Evolutionary conservation across 2,888 invertebrate species (phyloP).

Genomic region (Ichneumon xanthorius): DNA sequence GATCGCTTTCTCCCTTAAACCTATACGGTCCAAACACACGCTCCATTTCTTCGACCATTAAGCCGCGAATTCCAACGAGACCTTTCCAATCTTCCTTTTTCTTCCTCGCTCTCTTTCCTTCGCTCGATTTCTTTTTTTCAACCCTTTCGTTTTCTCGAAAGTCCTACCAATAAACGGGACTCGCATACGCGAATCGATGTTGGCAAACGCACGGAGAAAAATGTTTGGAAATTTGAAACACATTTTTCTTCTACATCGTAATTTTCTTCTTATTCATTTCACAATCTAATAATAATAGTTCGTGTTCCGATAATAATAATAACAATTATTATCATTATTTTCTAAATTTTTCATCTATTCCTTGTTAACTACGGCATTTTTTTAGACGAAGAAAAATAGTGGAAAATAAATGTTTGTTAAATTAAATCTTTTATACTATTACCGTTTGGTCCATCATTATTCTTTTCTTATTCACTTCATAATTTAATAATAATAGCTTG

Average conservation of each 20-base stretch:
- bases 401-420: too few relatives aligned
- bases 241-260: not conserved
- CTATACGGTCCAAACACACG: constrained; percentile 2
- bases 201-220: not conserved
- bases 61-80: constrained; percentile 44
- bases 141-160: not conserved
- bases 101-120: not conserved
- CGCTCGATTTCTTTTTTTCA: not conserved
- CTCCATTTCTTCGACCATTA: constrained; percentile 45
- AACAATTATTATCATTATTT: too few relatives aligned
- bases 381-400: too few relatives aligned
- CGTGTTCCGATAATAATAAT: too few relatives aligned
- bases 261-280: too few relatives aligned
- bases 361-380: too few relatives aligned
- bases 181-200: not conserved
- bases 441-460: too few relatives aligned
- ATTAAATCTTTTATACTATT: too few relatives aligned
- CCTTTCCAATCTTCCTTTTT: not conserved
- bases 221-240: not conserved
- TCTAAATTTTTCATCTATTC: too few relatives aligned
- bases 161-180: not conserved
- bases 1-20: constrained; percentile 49
- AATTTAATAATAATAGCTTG: too few relatives aligned
- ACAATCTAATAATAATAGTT: too few relatives aligned
- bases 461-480: too few relatives aligned